Evolutionary conservation across 2,113 vertebrate species (phyloP).

Genomic region (Siniperca knerii): DNA sequence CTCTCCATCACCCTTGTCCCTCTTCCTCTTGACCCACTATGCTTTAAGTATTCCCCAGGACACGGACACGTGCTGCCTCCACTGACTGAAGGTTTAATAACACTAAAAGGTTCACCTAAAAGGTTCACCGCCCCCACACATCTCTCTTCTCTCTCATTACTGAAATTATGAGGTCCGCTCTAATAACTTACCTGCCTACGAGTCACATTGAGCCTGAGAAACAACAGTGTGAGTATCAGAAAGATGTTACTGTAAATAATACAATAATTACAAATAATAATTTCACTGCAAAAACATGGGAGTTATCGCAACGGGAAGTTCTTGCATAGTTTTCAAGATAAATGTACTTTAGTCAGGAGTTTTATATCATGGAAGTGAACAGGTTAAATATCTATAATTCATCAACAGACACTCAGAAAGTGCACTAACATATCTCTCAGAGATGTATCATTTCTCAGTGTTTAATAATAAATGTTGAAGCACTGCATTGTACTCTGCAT

Average conservation of each 20-base stretch:
- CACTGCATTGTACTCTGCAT: constrained; percentile 18
- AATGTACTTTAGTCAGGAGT: constrained; percentile 25
- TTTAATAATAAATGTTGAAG: constrained; percentile 74
- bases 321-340: not conserved
- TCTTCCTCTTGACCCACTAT: constrained; percentile 23
- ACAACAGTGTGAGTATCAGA: constrained; percentile 12
- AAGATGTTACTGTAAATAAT: not conserved
- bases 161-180: constrained; percentile 60
- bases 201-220: constrained; percentile 24
- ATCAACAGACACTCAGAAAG: constrained; percentile 45
- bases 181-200: constrained; percentile 47
- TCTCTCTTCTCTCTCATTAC: constrained; percentile 59
- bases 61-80: constrained; percentile 12
- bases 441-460: constrained; percentile 64
- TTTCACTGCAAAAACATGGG: not conserved
- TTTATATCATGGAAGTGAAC: constrained; percentile 33
- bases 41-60: constrained; percentile 33
- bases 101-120: constrained; percentile 80
- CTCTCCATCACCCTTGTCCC: constrained; percentile 41
- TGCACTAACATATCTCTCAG: constrained; percentile 43
- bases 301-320: not conserved
- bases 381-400: constrained; percentile 68
- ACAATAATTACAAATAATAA: not conserved
- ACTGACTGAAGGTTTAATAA: constrained; percentile 77
- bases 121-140: constrained; percentile 64